Base-by-base conservation (phyloP, 1,140 invertebrate species). In the Zaprionus ornatus region DNA sequence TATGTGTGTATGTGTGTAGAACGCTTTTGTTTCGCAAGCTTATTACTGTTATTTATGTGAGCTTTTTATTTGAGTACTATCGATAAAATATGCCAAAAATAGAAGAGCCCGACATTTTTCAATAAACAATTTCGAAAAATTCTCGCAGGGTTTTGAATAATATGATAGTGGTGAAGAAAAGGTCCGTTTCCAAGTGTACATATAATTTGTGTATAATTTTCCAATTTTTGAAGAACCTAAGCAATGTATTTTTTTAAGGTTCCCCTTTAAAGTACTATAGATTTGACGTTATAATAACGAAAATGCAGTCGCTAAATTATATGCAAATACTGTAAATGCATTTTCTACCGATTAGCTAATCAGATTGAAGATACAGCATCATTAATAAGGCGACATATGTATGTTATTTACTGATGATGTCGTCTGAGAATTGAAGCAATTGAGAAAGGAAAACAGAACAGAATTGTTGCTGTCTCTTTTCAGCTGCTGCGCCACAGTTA, bases 341-440 rank as follows among this genome's bases (percentile, higher is more conserved):
- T 87, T 71, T 79, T 80, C 68, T 66, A 67, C 3, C 12, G 6
- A 52, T 65, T 79, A 86, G 64, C 74, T 80, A 79, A 90, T 85
- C 54, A 80, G 78, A 75, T 79, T 80, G 71, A 80, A 17, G 45
- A 61, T 59, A 55, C 67, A 59, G 35, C 45, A 71, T 88, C 77
- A 80, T 87, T 84, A 88, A 83, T 88, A 81, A 80, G 79, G 71
- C 78, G 71, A 68, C 80, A 10, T 45, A 17, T 17, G 80, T 84
- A 87, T 88, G 88, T 81, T 78, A 90, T 90, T 64, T 59, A 54
- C 76, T 66, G 70, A 79, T 76, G 69, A 68, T 59, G 68, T 37
- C 50, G 65, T 45, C 59, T 62, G 60, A 78, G 56, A 78, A 68
- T 82, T 79, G 82, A 84, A 78, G 75, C 72, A 84, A 79, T 76